Percentiles rank a stretch among this genome's conserved stretches.
Conservation (phyloP, 2,113 vertebrate genomes). For the Melanostigma gelatinosum region DNA sequence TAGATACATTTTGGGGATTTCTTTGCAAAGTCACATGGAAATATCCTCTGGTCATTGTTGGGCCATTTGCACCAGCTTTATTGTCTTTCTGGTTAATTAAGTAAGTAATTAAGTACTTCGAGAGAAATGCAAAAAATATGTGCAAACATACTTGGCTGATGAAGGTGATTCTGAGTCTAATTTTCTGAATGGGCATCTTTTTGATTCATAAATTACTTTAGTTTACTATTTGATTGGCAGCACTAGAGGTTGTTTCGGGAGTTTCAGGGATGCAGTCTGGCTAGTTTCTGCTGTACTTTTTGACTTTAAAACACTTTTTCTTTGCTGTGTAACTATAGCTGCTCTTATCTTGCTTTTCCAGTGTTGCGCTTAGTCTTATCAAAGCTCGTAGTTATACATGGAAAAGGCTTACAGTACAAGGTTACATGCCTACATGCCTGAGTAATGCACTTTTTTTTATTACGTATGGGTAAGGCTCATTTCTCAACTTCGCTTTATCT, state of each 20-base stretch:
- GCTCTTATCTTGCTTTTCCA: constrained; percentile 59
- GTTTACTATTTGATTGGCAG: not conserved
- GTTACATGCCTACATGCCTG: constrained; percentile 40
- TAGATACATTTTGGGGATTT: constrained; percentile 33
- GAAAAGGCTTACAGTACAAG: constrained; percentile 39
- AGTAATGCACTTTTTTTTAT: constrained; percentile 53
- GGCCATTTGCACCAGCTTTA: not conserved
- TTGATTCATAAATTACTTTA: constrained; percentile 9
- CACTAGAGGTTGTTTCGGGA: not conserved
- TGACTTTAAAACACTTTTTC: constrained; percentile 38
- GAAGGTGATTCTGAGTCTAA: not conserved
- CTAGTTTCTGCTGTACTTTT: constrained; percentile 24
- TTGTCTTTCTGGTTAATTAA: no score
- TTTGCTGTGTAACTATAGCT: constrained; percentile 24
- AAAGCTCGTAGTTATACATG: constrained; percentile 22
- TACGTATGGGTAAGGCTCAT: constrained; percentile 33
- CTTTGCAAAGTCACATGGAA: constrained; percentile 22
- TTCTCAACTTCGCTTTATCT: constrained; percentile 47
- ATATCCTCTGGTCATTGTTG: constrained; percentile 37
- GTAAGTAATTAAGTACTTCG: no score
- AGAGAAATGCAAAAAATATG: no score
- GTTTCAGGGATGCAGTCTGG: constrained; percentile 2
- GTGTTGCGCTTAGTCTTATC: constrained; percentile 54
- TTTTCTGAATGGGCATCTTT: not conserved
- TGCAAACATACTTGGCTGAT: no score